phyloP scores from a whole-genome alignment of 1,140 invertebrate species.

The Chironomus striatipennis region DNA sequence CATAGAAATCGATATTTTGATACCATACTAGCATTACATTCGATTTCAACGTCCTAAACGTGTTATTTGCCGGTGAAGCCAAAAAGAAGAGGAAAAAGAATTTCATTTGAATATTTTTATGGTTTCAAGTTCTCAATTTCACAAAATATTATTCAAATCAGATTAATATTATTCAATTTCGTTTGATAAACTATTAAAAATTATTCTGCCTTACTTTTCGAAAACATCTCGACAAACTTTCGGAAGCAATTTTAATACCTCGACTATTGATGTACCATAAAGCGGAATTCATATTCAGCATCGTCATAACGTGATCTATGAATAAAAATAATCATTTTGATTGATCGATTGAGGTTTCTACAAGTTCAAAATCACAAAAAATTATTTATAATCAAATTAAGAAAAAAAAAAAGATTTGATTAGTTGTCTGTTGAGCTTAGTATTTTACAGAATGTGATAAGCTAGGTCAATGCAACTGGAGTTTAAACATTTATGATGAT shows the following conservation, averaged over 20 bases:
- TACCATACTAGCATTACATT: slow-evolving; percentile 45
- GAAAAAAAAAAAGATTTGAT: no score
- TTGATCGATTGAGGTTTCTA: no score
- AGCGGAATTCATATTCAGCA: slow-evolving; percentile 56
- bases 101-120: slow-evolving; percentile 8
- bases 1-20: slow-evolving; percentile 49
- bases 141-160: no score
- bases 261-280: slow-evolving; percentile 55
- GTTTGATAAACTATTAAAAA: not conserved
- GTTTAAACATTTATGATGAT: no score
- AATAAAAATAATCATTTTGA: not conserved
- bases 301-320: slow-evolving; percentile 48
- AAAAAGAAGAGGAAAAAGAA: slow-evolving; percentile 25
- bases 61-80: not conserved
- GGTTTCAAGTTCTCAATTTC: not conserved
- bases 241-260: slow-evolving; percentile 49
- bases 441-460: no score
- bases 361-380: no score
- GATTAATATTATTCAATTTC: not conserved
- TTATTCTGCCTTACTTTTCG: slow-evolving; percentile 38
- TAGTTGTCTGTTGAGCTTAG: no score
- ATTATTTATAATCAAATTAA: no score
- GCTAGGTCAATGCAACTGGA: no score
- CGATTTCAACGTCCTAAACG: slow-evolving; percentile 44
- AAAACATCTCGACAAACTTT: slow-evolving; percentile 44